Percentiles rank a stretch among this genome's conserved stretches.
These are phyloP conservation scores for Melospiza georgiana DNA, from an alignment of 2,113 vertebrate species.

Conservation along the genomic window DNA sequence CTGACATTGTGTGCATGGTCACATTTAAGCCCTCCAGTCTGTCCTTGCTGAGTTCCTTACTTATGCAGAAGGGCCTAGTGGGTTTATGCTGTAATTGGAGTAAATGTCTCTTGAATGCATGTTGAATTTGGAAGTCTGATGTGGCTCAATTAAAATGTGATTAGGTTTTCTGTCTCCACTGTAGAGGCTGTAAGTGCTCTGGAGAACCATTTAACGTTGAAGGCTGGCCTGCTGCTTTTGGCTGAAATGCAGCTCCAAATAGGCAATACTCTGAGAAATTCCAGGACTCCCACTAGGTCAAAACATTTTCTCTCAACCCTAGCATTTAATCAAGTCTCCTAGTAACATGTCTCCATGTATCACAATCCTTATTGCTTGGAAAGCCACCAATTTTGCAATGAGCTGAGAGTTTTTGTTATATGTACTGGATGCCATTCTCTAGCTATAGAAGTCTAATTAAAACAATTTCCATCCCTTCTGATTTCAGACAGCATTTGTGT, in stretches of 20 bases:
- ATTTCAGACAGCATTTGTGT: background rate
- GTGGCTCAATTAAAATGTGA: constrained; percentile 58
- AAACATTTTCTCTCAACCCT: background rate
- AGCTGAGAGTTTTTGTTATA: background rate
- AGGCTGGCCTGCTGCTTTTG: constrained; percentile 59
- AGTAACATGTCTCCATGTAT: constrained; percentile 20
- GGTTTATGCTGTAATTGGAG: background rate
- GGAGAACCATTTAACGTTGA: constrained; percentile 46
- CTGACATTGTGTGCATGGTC: background rate
- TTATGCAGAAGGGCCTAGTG: background rate
- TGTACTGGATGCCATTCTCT: background rate
- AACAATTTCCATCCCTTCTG: background rate
- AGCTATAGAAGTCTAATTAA: background rate
- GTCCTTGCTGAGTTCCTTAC: background rate
- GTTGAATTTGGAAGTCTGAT: constrained; percentile 54
- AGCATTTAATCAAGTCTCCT: constrained; percentile 36
- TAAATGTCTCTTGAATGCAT: background rate
- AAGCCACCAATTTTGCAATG: background rate
- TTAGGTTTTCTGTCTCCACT: constrained; percentile 63
- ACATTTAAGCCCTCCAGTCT: background rate
- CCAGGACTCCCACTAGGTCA: constrained; percentile 62
- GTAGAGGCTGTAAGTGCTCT: constrained; percentile 24
- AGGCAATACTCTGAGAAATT: constrained; percentile 57
- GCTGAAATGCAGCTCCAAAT: constrained; percentile 29
- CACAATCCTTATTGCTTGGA: constrained; percentile 40